A percentile compares a stretch with the other conserved stretches of the same genome.
These are phyloP conservation scores for Lycocerus yunnanus DNA, from an alignment of 2,888 invertebrate genomes.

Conservation along the genomic window DNA sequence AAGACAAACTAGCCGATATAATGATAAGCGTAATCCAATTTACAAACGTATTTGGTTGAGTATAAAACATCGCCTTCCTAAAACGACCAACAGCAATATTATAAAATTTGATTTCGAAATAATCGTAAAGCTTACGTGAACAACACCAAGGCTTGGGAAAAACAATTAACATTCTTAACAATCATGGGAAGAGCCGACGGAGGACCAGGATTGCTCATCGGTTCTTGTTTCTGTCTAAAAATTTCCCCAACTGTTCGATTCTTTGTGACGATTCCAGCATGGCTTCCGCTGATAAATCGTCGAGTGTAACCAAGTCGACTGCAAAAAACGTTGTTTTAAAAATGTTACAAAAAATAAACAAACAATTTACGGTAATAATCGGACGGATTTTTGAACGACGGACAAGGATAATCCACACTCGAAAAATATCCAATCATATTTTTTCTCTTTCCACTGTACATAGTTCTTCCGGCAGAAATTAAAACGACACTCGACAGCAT, in stretches of 20 bases:
- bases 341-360: neutral
- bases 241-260: conserved; percentile 89
- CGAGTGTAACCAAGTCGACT: conserved; percentile 94
- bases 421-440: conserved; percentile 93
- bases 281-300: conserved; percentile 91
- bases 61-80: conserved; percentile 74
- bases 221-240: conserved; percentile 70
- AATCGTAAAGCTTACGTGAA: conserved; percentile 58
- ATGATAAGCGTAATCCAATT: conserved; percentile 79
- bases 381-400: conserved; percentile 94
- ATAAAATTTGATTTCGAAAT: neutral
- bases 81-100: neutral
- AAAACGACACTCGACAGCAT: conserved; percentile 88
- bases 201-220: conserved; percentile 73
- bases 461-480: conserved; percentile 87
- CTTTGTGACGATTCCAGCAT: conserved; percentile 93
- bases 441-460: conserved; percentile 87
- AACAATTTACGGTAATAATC: conserved; percentile 86
- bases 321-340: conserved; percentile 41
- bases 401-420: conserved; percentile 88
- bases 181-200: conserved; percentile 76
- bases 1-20: conserved; percentile 79
- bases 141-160: conserved; percentile 73
- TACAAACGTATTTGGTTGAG: conserved; percentile 83
- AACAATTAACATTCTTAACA: conserved; percentile 66